These are phyloP conservation scores for Ornithoptera priamus DNA, from an alignment of 2,888 invertebrate species.

Conservation along the genomic window DNA sequence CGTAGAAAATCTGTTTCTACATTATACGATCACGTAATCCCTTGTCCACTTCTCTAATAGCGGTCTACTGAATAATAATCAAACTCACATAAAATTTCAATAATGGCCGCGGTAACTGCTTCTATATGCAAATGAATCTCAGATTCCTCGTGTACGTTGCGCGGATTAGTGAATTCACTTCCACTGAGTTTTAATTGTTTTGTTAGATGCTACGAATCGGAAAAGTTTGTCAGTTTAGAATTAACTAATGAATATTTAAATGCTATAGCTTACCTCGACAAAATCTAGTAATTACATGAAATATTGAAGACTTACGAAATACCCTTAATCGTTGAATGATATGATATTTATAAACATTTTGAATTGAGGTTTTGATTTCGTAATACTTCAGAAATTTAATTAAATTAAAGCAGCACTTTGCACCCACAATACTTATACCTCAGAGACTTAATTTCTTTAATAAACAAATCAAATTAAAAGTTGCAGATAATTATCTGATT, in stretches of 20 bases:
- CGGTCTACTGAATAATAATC: constrained; percentile 80
- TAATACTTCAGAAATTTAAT: too few relatives aligned
- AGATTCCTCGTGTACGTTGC: constrained; percentile 37
- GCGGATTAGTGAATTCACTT: constrained; percentile 39
- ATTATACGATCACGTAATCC: constrained; percentile 47
- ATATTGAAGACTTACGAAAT: too few relatives aligned
- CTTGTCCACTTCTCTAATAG: constrained; percentile 75
- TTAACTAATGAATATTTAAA: neutral
- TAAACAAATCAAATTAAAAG: too few relatives aligned
- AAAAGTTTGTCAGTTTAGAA: neutral
- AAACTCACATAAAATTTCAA: constrained; percentile 80
- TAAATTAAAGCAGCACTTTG: too few relatives aligned
- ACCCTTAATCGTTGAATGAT: too few relatives aligned
- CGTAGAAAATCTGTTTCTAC: constrained; percentile 42
- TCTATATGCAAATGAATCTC: constrained; percentile 64
- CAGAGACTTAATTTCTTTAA: too few relatives aligned
- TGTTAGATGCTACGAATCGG: constrained; percentile 5
- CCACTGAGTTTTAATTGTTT: constrained; percentile 53
- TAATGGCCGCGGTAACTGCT: constrained; percentile 70
- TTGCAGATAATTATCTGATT: too few relatives aligned
- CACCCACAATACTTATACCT: too few relatives aligned
- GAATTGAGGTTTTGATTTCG: too few relatives aligned
- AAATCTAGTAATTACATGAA: too few relatives aligned
- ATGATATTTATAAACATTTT: too few relatives aligned
- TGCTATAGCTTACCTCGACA: neutral